Conservation (phyloP, 2,888 invertebrate species). For the Marronus borbonicus region DNA sequence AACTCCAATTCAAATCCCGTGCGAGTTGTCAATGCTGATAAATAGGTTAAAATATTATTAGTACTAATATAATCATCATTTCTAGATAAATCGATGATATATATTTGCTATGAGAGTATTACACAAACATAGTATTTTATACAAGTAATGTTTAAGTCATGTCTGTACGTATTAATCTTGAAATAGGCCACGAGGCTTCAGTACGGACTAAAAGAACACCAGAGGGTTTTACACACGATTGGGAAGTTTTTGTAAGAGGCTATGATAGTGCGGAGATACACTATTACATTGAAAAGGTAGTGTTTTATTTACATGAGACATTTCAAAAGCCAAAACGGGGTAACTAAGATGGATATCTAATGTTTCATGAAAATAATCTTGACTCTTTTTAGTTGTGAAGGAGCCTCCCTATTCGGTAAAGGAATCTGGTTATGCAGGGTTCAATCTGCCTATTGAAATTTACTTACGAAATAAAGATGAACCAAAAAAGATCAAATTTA, state of each 20-base stretch:
- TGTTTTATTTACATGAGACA: constrained; percentile 92
- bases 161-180: constrained; percentile 87
- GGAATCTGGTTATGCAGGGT: constrained; percentile 98
- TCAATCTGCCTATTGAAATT: constrained; percentile 90
- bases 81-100: constrained; percentile 34
- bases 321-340: constrained; percentile 94
- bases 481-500: constrained; percentile 86
- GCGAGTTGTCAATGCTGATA: constrained; percentile 37
- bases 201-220: constrained; percentile 86
- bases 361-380: background rate
- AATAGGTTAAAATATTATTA: constrained; percentile 48
- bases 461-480: constrained; percentile 91
- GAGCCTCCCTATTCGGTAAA: constrained; percentile 92
- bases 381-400: constrained; percentile 80
- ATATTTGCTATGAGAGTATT: constrained; percentile 42
- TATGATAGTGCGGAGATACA: constrained; percentile 90
- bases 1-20: background rate
- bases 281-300: constrained; percentile 93
- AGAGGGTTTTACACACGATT: constrained; percentile 97
- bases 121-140: constrained; percentile 32
- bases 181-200: constrained; percentile 93
- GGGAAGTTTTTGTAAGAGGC: constrained; percentile 95
- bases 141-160: constrained; percentile 67
- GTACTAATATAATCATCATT: constrained; percentile 25
- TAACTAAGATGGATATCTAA: constrained; percentile 67